Base-by-base conservation (phyloP, 2,113 vertebrate genomes). In the Hippocampus zosterae region DNA sequence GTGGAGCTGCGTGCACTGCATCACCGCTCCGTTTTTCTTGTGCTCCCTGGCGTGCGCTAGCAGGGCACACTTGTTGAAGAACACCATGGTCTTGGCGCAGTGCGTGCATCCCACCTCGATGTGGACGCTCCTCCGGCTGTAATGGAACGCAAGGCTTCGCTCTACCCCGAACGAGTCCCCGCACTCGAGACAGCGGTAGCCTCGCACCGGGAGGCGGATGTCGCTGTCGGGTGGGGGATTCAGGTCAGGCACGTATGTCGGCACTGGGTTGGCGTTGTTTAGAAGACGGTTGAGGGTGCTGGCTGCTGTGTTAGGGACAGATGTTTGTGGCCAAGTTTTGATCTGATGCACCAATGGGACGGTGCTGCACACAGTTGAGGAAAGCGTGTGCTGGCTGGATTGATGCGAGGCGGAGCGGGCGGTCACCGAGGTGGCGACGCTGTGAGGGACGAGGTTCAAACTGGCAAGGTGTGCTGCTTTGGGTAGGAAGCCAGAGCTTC, bases 381-480 rank as follows among this genome's bases (percentile, higher is more conserved):
- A 82, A 56, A 92, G 88, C 5, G 92, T 90, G 1, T 90, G 83
- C 69, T 92, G 92, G 29, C 75, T 90, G 4, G 92, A 91, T 40
- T 92, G 88, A 78, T 92, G 93, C 0, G 85, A 77, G 0, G 93
- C 88, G 0, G 93, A 93, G 60, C 94, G 95, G 0, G 94, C 94
- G 0, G 94, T 88, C 6, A 96, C 97, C 0, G 95, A 96, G 0
- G 95, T 94, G 0, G 96, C 95, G 0, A 98, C 95, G 0, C 97
- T 98, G 79, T 98, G 96, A 0, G 97, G 97, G 18, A 98, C 97
- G 67, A 98, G 85, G 83, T 98, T 98, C 77, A 98, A 93, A 77
- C 95, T 98, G n/a, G 97, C 97, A 77, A 98, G 85, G 88, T 98
- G 97, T 80, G 98, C 92, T 0, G 96, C 96, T 89, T 98, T 98